phyloP scores from a whole-genome alignment of 35 echinoderm and acorn worm species.

The Eucidaris tribuloides region DNA sequence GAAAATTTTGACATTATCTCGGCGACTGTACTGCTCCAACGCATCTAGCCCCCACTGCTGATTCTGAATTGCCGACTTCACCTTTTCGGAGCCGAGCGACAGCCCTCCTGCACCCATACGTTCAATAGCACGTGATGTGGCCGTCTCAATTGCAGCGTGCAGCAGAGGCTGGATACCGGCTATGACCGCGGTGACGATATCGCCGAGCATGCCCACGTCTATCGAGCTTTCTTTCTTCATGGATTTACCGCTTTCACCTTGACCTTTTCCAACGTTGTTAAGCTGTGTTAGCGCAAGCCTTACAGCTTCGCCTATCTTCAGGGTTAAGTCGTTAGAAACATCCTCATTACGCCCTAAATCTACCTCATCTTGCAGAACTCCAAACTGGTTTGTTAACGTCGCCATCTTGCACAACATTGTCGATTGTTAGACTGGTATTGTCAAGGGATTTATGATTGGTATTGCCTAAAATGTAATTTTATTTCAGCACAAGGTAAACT shows the following conservation, averaged over 20 bases:
- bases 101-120: not conserved
- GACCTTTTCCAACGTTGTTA: not conserved
- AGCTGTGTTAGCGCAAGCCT: constrained; percentile 1
- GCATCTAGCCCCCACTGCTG: constrained; percentile 12
- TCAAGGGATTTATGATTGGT: too few species aligned
- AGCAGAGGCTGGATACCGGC: not conserved
- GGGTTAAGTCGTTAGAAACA: not conserved
- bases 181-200: not conserved
- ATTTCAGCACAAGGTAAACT: too few species aligned
- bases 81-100: too few species aligned
- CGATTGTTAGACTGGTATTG: too few species aligned
- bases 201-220: not conserved
- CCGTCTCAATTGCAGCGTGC: not conserved
- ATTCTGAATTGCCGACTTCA: not conserved
- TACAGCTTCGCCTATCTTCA: not conserved
- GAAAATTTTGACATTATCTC: not conserved
- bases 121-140: not conserved
- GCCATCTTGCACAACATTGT: too few species aligned
- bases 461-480: too few species aligned
- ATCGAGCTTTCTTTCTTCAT: not conserved
- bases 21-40: constrained; percentile 1
- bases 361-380: too few species aligned
- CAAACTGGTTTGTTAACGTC: too few species aligned
- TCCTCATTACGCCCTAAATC: too few species aligned
- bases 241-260: too few species aligned